These are phyloP conservation scores for Mesoclemmys tuberculata DNA, from an alignment of 2,113 vertebrate genomes.

Conservation along the genomic window DNA sequence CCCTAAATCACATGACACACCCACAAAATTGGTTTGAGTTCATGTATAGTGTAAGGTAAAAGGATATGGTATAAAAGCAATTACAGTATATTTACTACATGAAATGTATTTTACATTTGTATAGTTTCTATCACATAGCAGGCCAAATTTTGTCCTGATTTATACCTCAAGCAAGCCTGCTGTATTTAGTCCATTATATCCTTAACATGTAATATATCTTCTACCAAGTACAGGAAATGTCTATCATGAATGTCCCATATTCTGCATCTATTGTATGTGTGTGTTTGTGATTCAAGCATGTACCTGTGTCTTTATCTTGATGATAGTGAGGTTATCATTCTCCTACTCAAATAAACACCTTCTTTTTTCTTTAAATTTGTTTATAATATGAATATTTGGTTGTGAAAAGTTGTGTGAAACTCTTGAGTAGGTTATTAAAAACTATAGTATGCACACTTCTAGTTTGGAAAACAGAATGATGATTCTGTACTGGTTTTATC, in stretches of 20 bases:
- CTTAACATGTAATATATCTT: background rate
- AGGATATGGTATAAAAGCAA: background rate
- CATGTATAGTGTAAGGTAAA: background rate
- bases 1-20: slow-evolving; percentile 23
- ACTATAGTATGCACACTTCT: background rate
- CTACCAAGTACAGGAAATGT: background rate
- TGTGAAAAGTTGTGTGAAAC: slow-evolving; percentile 2
- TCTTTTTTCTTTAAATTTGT: slow-evolving; percentile 3
- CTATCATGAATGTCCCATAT: background rate
- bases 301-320: slow-evolving; percentile 22
- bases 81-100: slow-evolving; percentile 1
- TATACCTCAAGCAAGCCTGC: background rate
- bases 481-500: background rate
- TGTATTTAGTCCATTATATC: slow-evolving; percentile 20
- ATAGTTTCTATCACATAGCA: background rate
- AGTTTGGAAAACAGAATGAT: background rate
- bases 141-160: background rate
- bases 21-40: slow-evolving; percentile 20
- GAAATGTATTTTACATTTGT: background rate
- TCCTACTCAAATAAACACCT: background rate
- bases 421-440: background rate
- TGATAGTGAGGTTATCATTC: background rate
- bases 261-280: background rate
- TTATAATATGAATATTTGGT: slow-evolving; percentile 26
- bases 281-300: background rate